These are phyloP conservation scores for Crotophaga sulcirostris DNA, from an alignment of 2,113 vertebrate genomes.

Conservation along the genomic window DNA sequence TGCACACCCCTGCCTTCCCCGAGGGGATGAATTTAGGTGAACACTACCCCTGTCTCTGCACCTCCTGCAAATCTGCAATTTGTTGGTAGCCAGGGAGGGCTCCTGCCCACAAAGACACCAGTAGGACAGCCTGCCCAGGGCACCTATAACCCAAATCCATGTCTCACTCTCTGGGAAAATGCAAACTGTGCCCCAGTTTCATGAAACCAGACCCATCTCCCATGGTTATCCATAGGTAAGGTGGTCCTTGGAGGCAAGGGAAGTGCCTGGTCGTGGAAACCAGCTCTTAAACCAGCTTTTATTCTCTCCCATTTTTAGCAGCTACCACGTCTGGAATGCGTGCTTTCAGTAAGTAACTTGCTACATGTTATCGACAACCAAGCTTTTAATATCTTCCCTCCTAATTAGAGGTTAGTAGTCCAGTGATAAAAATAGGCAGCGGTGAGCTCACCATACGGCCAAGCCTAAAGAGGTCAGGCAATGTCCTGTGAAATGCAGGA, in stretches of 20 bases:
- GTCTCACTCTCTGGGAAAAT: background rate
- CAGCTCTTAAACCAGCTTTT: background rate
- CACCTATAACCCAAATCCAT: background rate
- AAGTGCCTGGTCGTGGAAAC: background rate
- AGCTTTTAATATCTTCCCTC: slow-evolving; percentile 35
- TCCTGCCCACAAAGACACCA: background rate
- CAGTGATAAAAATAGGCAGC: slow-evolving; percentile 37
- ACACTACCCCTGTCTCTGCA: background rate
- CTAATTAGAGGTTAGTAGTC: slow-evolving; percentile 56
- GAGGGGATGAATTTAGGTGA: background rate
- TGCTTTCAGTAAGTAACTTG: background rate
- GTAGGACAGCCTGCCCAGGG: background rate
- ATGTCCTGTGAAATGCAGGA: background rate
- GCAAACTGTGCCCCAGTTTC: background rate
- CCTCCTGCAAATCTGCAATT: background rate
- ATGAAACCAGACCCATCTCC: background rate
- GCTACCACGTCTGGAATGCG: background rate
- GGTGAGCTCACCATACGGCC: background rate
- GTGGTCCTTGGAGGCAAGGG: background rate
- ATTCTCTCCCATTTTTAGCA: background rate
- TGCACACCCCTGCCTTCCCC: background rate
- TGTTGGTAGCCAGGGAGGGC: background rate
- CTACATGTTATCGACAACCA: background rate
- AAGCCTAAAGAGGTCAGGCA: background rate
- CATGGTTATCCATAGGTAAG: background rate